Percentiles rank a stretch among this genome's conserved stretches.
phyloP scores from a whole-genome alignment of 2,888 invertebrate genomes.

The Lasioglossum pauxillum region DNA sequence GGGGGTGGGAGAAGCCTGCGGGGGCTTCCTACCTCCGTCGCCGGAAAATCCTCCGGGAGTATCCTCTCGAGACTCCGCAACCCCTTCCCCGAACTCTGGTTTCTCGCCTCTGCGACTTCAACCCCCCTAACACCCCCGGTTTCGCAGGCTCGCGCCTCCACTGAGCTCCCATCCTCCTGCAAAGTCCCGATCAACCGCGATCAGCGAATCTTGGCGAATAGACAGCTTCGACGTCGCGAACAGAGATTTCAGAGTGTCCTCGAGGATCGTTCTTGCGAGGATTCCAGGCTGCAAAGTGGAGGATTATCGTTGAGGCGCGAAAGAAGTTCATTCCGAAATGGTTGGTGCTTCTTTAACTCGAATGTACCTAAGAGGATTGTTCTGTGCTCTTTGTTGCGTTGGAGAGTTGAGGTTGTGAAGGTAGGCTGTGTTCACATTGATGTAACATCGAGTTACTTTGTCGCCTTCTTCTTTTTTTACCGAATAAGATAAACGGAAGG shows the following conservation, averaged over 20 bases:
- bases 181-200: slow-evolving; percentile 46
- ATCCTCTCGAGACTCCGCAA: slow-evolving; percentile 71
- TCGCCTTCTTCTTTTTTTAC: too few species aligned
- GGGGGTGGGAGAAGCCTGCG: slow-evolving; percentile 73
- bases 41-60: slow-evolving; percentile 73
- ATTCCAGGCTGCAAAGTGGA: not conserved
- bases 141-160: slow-evolving; percentile 20
- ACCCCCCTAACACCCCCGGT: not conserved
- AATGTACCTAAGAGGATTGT: too few species aligned
- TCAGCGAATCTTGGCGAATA: slow-evolving; percentile 17
- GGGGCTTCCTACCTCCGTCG: slow-evolving; percentile 73
- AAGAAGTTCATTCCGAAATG: not conserved
- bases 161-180: slow-evolving; percentile 15
- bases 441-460: too few species aligned
- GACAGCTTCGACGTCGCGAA: slow-evolving; percentile 17
- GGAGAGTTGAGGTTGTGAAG: too few species aligned
- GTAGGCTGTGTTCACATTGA: too few species aligned
- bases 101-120: slow-evolving; percentile 28
- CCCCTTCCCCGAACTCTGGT: slow-evolving; percentile 20
- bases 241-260: slow-evolving; percentile 38
- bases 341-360: not conserved
- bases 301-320: not conserved
- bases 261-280: slow-evolving; percentile 5
- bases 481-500: too few species aligned
- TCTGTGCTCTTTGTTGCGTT: too few species aligned